These are phyloP conservation scores for Drosophila pegasa DNA, from an alignment of 2,888 invertebrate genomes.

Conservation along the genomic window DNA sequence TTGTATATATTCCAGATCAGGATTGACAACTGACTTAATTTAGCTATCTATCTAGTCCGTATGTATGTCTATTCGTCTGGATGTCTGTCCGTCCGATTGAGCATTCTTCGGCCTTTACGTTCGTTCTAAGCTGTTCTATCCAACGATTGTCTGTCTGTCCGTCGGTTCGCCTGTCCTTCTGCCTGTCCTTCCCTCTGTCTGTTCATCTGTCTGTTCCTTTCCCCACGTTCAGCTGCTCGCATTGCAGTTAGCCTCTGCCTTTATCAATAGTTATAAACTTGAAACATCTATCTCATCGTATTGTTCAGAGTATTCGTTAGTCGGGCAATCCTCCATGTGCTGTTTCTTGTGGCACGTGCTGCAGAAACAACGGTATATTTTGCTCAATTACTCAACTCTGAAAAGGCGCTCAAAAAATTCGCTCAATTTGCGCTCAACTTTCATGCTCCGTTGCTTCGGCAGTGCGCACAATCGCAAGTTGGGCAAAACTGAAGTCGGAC, in stretches of 20 bases:
- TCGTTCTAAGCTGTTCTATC: no score
- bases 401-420: not conserved
- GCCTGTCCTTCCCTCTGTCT: not conserved
- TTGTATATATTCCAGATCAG: no score
- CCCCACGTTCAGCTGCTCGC: no score
- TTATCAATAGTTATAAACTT: no score
- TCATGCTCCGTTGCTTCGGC: not conserved
- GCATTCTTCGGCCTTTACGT: no score
- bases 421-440: not conserved
- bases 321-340: not conserved
- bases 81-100: no score
- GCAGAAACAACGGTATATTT: slow-evolving; percentile 43
- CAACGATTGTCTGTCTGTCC: no score
- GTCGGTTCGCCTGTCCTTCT: not conserved
- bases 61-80: no score
- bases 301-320: not conserved
- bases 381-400: slow-evolving; percentile 29
- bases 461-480: slow-evolving; percentile 42
- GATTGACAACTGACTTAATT: no score
- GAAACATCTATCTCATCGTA: not conserved
- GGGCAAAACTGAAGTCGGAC: slow-evolving; percentile 6
- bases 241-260: no score
- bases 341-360: slow-evolving; percentile 30
- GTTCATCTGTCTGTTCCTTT: not conserved
- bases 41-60: no score